These are phyloP conservation scores for Ciconia boyciana DNA, from an alignment of 2,113 vertebrate species.

Conservation along the genomic window DNA sequence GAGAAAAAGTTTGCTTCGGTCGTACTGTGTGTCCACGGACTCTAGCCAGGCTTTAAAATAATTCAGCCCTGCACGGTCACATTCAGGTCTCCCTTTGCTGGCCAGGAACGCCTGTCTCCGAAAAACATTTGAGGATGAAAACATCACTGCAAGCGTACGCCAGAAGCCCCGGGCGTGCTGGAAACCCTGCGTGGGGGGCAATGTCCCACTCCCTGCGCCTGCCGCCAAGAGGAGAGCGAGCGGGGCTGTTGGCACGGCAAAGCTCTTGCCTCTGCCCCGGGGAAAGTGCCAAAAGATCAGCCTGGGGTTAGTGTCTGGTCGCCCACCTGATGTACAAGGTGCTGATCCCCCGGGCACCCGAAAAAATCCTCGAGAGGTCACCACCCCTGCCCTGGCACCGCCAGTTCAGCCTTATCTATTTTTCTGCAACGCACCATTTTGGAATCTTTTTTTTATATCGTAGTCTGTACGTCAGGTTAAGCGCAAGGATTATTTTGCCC, in stretches of 20 bases:
- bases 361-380: not conserved
- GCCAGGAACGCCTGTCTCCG: not conserved
- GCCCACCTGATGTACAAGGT: accelerated
- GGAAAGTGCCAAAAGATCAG: not conserved
- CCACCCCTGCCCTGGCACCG: not conserved
- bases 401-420: not conserved
- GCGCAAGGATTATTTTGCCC: not conserved
- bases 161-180: not conserved
- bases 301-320: not conserved
- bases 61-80: not conserved
- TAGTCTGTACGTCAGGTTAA: not conserved
- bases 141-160: accelerated
- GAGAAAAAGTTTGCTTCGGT: accelerated
- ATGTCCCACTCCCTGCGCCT: accelerated
- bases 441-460: not conserved
- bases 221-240: not conserved
- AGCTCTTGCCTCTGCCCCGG: not conserved
- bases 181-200: not conserved
- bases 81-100: not conserved
- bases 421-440: accelerated
- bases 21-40: accelerated
- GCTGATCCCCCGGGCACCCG: not conserved
- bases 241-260: not conserved
- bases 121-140: not conserved
- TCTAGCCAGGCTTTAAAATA: not conserved